Evolutionary conservation across 2,888 invertebrate species (phyloP).

Genomic region (Eupithecia pulchellata): DNA sequence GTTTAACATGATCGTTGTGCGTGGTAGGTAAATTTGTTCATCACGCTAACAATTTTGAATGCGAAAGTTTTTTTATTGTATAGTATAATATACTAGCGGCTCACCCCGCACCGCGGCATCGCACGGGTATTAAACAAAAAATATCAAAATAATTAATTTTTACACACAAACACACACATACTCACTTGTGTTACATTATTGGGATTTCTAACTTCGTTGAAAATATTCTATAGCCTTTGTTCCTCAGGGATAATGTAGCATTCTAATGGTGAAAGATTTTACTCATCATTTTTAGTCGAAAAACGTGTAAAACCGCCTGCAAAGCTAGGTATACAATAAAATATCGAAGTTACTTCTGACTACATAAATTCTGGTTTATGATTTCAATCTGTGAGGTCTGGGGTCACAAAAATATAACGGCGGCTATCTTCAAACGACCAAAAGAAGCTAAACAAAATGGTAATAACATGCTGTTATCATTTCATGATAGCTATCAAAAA

Average conservation of each 20-base stretch:
- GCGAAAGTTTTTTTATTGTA: background rate
- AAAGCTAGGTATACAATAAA: background rate
- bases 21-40: constrained; percentile 1
- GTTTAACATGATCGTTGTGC: background rate
- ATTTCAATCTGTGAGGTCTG: background rate
- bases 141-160: too few species aligned
- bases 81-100: too few species aligned
- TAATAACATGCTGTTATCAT: background rate
- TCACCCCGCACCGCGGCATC: too few species aligned
- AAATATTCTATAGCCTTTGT: too few species aligned
- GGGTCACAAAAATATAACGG: background rate
- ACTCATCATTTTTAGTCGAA: background rate
- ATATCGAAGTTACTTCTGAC: background rate
- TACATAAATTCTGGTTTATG: background rate
- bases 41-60: background rate
- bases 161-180: too few species aligned
- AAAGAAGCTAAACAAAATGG: background rate
- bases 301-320: background rate
- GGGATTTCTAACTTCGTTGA: too few species aligned
- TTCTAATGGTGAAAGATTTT: too few species aligned
- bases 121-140: too few species aligned
- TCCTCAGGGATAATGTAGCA: too few species aligned
- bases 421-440: background rate
- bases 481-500: background rate
- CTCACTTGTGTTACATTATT: too few species aligned